Base-by-base conservation (phyloP, 2,113 vertebrate genomes). In the Psephotus haematonotus region DNA sequence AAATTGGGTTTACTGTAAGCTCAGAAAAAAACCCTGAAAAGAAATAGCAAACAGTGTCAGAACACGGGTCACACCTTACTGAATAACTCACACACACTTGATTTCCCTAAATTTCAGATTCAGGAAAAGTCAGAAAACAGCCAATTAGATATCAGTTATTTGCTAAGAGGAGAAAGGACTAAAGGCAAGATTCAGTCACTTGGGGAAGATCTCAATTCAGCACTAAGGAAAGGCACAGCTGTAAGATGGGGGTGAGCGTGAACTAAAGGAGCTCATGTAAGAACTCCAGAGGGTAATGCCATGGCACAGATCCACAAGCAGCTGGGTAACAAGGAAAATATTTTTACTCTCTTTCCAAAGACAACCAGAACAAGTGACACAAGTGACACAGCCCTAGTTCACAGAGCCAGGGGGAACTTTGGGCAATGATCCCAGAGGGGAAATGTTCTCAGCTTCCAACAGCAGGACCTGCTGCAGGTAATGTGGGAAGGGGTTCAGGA, bases 1-100 rank as follows among this genome's bases (percentile, higher is more conserved):
- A 97, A 95, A 95, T 82, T 65, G 10, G 47, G 25, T 87, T 92
- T 95, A 93, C 93, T 95, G 94, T 96, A 96, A 96, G 22, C 72
- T 82, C 24, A 75, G 47, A 89, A 93, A 95, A 79, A n/a, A 19
- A 4, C 14, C 20, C 46, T 59, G 10, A 50, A 94, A 84, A 71
- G 69, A 82, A 82, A 76, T 75, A 55, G 57, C 62, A 91, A 91
- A 72, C 35, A 82, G 39, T 33, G 8, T 76, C 70, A 85, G 60
- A 88, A 43, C 31, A 68, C 5, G 53, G 43, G 72, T n/a, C 16
- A 75, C 6, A 68, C 1, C 7, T 86, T 68, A 31, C 23, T 9
- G 0, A 84, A 92, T 78, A 88, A 57, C 20, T 86, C 9, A 55
- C 7, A 67, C 44, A 75, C 70, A 70, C 4, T n/a, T 9, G 49